Base-by-base conservation (phyloP, 1,140 invertebrate genomes). In the Halyomorpha halys region DNA sequence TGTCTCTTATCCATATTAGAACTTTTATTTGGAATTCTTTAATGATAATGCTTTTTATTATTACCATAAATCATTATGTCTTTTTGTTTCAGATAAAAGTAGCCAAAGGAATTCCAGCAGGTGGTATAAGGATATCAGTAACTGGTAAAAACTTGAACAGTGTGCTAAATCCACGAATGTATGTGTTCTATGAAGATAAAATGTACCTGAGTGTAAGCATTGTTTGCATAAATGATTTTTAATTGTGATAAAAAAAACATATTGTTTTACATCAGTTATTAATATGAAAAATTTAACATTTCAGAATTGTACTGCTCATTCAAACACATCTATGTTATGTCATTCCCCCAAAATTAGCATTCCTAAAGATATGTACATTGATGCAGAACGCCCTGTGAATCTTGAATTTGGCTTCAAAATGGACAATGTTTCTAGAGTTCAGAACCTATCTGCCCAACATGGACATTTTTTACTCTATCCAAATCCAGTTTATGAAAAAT, bases 321-420 rank as follows among this genome's bases (percentile, higher is more conserved):
- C 83, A 61, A 86, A 86, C 59, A 86, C 82, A 0, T 85, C 85
- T 69, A 94, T 97, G 85, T 82, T 85, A 66, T 97, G 94, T 72
- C 80, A 83, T 68, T 93, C 92, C 61, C 94, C 94, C 2, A 79
- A 81, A 2, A 88, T 92, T 68, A 84, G 86, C 65, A 81, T 82
- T n/a, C 53, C 53, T 27, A 75, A 83, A 27, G 83, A 85, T 54
- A 77, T 82, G 45, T 65, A 64, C 13, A 69, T 88, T 62, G 86
- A 90, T 74, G 83, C 86, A 6, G 90, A 93, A 66, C 83, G 82
- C 70, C 86, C 88, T 8, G 72, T 89, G 49, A 74, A 81, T 62
- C 79, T 97, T 61, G 86, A 94, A 72, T 97, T 94, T 75, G 95
- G 94, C 18, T 97, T 98, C 73, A 78, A 87, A 65, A 94, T 98